Evolutionary conservation across 2,888 invertebrate species (phyloP).

Genomic region (Tromatobia lineatoria): DNA sequence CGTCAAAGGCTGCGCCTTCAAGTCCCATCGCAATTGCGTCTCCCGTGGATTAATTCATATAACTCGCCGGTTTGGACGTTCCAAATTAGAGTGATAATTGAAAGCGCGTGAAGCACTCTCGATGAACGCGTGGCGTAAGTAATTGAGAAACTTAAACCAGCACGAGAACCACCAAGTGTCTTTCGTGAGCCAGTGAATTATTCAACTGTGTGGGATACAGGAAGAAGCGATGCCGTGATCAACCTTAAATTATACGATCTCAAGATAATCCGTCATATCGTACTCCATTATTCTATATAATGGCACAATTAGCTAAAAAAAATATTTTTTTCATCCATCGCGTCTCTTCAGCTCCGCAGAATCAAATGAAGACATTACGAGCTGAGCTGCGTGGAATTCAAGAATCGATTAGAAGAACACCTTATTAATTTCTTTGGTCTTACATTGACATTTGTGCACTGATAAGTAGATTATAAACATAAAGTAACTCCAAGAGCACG

Average conservation of each 20-base stretch:
- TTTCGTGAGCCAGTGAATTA: slow-evolving; percentile 27
- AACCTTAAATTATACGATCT: slow-evolving; percentile 14
- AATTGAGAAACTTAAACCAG: slow-evolving; percentile 51
- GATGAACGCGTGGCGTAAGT: slow-evolving; percentile 53
- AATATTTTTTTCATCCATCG: background rate
- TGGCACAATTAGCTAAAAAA: background rate
- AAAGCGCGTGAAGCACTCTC: slow-evolving; percentile 63
- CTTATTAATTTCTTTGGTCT: too few relatives aligned
- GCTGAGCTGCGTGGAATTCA: background rate
- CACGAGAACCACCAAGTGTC: slow-evolving; percentile 17
- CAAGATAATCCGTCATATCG: slow-evolving; percentile 17
- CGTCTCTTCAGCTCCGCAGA: background rate
- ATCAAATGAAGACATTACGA: background rate
- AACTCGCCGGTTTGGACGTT: slow-evolving; percentile 43
- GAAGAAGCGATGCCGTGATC: slow-evolving; percentile 22
- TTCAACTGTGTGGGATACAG: slow-evolving; percentile 30
- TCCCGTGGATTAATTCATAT: slow-evolving; percentile 27
- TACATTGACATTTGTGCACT: background rate
- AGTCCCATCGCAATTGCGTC: slow-evolving; percentile 7
- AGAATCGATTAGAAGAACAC: background rate
- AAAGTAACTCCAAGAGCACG: background rate
- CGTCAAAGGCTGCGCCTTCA: slow-evolving; percentile 24
- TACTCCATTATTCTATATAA: background rate
- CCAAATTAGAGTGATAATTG: slow-evolving; percentile 60
- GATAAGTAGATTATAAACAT: background rate